phyloP scores from a whole-genome alignment of 2,113 vertebrate genomes.

The Odontesthes bonariensis region DNA sequence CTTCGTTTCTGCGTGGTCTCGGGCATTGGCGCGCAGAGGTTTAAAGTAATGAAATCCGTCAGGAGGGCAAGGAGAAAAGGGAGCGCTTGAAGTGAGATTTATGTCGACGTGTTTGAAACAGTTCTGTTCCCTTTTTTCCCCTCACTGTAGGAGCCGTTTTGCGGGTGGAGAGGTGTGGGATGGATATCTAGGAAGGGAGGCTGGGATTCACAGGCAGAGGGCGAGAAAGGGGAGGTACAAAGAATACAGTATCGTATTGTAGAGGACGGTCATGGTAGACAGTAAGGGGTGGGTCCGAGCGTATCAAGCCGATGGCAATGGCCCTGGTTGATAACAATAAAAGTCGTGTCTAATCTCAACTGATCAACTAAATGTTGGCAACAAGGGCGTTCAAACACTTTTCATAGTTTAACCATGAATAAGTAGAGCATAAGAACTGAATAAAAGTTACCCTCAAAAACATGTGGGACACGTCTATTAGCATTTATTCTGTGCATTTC shows the following conservation, averaged over 20 bases:
- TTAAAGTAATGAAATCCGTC: constrained; percentile 76
- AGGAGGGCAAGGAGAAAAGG: constrained; percentile 53
- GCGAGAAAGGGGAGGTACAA: constrained; percentile 84
- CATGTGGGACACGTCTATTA: background rate
- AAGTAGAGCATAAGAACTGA: background rate
- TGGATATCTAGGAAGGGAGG: constrained; percentile 78
- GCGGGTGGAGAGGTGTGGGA: constrained; percentile 73
- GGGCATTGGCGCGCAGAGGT: constrained; percentile 72
- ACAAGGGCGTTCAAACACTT: background rate
- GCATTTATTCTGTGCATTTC: too few relatives aligned
- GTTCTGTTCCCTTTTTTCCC: constrained; percentile 55
- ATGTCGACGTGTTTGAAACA: constrained; percentile 74
- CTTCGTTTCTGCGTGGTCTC: constrained; percentile 73
- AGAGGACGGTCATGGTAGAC: constrained; percentile 81
- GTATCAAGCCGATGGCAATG: constrained; percentile 62
- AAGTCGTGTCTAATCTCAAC: constrained; percentile 72
- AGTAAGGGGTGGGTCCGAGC: constrained; percentile 80
- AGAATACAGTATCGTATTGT: constrained; percentile 81
- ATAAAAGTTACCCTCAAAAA: background rate
- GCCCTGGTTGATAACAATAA: constrained; percentile 61
- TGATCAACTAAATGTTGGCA: constrained; percentile 38
- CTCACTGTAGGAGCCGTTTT: constrained; percentile 64
- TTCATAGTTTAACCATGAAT: constrained; percentile 6
- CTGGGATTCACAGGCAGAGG: constrained; percentile 75
- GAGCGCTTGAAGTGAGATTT: constrained; percentile 64